These are phyloP conservation scores for Leptinotarsa haldemani DNA, from an alignment of 2,888 invertebrate species.

Conservation along the genomic window DNA sequence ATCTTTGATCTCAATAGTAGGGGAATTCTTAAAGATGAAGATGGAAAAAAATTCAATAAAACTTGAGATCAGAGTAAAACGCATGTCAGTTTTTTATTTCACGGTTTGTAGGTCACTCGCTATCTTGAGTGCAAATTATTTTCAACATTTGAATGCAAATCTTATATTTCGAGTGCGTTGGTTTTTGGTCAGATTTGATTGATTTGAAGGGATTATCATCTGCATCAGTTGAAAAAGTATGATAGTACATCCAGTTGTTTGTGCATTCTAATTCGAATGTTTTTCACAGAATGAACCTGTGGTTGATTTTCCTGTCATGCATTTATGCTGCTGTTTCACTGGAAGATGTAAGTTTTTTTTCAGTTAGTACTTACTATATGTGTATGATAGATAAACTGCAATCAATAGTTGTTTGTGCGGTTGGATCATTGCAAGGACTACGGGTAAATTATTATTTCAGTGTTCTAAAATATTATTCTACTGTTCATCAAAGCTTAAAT, in stretches of 20 bases:
- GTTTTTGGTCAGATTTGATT: neutral
- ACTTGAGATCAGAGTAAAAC: neutral
- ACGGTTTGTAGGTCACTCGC: too few relatives aligned
- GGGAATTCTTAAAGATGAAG: neutral
- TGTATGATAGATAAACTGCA: too few relatives aligned
- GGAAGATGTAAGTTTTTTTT: neutral
- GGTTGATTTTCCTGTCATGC: constrained; percentile 9
- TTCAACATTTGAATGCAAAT: neutral
- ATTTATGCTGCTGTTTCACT: neutral
- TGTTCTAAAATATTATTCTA: too few relatives aligned
- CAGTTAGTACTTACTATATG: too few relatives aligned
- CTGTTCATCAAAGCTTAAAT: too few relatives aligned
- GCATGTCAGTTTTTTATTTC: neutral
- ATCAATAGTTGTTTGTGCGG: too few relatives aligned
- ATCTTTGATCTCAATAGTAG: too few relatives aligned
- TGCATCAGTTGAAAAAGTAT: neutral
- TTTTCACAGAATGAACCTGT: neutral
- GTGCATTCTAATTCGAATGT: neutral
- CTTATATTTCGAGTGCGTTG: neutral
- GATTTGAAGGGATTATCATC: neutral
- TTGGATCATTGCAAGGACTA: too few relatives aligned
- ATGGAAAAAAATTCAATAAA: neutral
- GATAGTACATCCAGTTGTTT: neutral
- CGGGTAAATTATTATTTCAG: too few relatives aligned
- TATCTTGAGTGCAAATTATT: too few relatives aligned